A percentile compares a stretch with the other conserved stretches of the same genome.
phyloP scores from a whole-genome alignment of 2,888 invertebrate species.

The Amphipyra berbera region DNA sequence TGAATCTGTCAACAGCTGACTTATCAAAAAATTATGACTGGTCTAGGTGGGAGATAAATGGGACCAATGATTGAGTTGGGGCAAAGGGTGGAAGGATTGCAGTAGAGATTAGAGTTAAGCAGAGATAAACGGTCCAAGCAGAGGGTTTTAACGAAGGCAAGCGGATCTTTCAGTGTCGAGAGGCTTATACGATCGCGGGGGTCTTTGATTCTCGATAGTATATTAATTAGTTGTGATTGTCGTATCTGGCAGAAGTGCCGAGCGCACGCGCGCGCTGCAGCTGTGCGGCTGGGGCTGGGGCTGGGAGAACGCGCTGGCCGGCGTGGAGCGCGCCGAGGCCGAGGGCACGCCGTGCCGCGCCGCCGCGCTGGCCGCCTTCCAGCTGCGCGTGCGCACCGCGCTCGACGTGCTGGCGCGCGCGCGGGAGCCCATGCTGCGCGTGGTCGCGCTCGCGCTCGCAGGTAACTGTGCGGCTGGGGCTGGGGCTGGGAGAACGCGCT shows the following conservation, averaged over 20 bases:
- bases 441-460: constrained; percentile 91
- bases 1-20: too few species aligned
- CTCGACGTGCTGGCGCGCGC: constrained; percentile 96
- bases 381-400: constrained; percentile 95
- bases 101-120: too few species aligned
- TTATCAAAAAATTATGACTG: too few species aligned
- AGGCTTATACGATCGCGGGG: too few species aligned
- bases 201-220: too few species aligned
- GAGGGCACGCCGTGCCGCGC: constrained; percentile 94
- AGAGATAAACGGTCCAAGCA: too few species aligned
- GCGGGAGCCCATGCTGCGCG: constrained; percentile 75
- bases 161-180: too few species aligned
- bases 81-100: too few species aligned
- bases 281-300: constrained; percentile 97
- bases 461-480: constrained; percentile 96
- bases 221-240: too few species aligned
- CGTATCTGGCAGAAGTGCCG: constrained; percentile 89
- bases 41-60: too few species aligned
- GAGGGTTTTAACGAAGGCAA: too few species aligned
- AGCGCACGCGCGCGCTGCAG: constrained; percentile 94
- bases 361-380: constrained; percentile 97
- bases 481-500: constrained; percentile 92
- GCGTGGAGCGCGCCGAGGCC: constrained; percentile 91
- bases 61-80: too few species aligned
- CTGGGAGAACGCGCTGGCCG: constrained; percentile 89